phyloP scores from a whole-genome alignment of 2,113 vertebrate genomes.

The Rhegmatorhina hoffmannsi region DNA sequence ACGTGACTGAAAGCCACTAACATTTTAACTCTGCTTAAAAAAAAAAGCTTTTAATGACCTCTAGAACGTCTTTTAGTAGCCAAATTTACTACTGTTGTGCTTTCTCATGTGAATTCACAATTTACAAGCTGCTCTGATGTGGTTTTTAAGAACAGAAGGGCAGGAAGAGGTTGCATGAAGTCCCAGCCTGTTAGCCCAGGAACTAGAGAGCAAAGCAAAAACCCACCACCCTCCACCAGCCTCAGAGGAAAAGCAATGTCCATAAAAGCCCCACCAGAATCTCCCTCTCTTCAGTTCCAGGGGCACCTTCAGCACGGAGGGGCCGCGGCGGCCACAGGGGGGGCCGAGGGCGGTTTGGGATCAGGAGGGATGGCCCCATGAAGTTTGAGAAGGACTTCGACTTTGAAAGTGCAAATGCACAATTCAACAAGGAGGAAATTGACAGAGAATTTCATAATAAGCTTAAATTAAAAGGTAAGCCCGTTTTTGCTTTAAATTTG shows the following conservation, averaged over 20 bases:
- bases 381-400: slow-evolving; percentile 99
- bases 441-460: slow-evolving; percentile 98
- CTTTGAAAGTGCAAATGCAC: slow-evolving; percentile 97
- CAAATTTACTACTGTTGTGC: not conserved
- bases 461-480: slow-evolving; percentile 94
- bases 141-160: not conserved
- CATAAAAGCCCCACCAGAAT: not conserved
- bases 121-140: not conserved
- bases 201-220: not conserved
- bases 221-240: not conserved
- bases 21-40: not conserved
- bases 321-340: slow-evolving; percentile 90
- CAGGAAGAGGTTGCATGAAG: not conserved
- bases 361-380: slow-evolving; percentile 91
- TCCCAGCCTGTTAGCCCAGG: not conserved
- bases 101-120: not conserved
- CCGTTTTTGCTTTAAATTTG: not conserved
- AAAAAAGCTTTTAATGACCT: not conserved
- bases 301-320: slow-evolving; percentile 75
- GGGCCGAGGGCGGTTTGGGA: slow-evolving; percentile 87
- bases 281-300: slow-evolving; percentile 64
- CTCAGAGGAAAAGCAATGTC: not conserved
- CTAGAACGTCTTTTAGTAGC: not conserved
- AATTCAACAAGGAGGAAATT: slow-evolving; percentile 98
- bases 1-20: not conserved